These are phyloP conservation scores for Epizoanthus stellaris DNA, from an alignment of 92 coral and sea anemone genomes.

Conservation along the genomic window DNA sequence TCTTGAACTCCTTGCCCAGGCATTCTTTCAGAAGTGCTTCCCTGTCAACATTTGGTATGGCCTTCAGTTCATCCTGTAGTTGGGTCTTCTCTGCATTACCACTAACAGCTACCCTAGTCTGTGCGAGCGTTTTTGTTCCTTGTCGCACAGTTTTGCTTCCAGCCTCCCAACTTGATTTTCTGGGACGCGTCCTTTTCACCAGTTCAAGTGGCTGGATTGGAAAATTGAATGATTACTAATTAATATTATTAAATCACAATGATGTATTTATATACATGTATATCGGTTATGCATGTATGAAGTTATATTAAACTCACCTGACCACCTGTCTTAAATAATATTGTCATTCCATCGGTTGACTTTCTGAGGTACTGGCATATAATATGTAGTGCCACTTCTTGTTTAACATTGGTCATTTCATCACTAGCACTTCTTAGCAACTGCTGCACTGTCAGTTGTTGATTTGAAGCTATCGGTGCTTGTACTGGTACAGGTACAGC, in stretches of 20 bases:
- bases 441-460: slow-evolving; percentile 25
- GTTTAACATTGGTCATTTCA: not conserved
- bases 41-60: slow-evolving; percentile 18
- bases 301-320: slow-evolving; percentile 14
- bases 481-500: slow-evolving; percentile 8
- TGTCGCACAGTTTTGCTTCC: slow-evolving; percentile 31
- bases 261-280: not conserved
- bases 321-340: slow-evolving; percentile 43
- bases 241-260: not conserved
- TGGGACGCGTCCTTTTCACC: slow-evolving; percentile 46
- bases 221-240: slow-evolving; percentile 9
- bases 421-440: slow-evolving; percentile 21
- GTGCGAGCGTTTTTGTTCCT: slow-evolving; percentile 41
- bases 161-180: slow-evolving; percentile 38
- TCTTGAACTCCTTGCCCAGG: slow-evolving; percentile 56
- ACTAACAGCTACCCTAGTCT: slow-evolving; percentile 50
- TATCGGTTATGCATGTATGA: not conserved
- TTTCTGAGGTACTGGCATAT: slow-evolving; percentile 9
- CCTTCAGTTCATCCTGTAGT: slow-evolving; percentile 47
- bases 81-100: slow-evolving; percentile 49
- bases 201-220: slow-evolving; percentile 51
- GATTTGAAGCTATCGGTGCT: not conserved
- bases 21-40: slow-evolving; percentile 51
- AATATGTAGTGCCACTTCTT: slow-evolving; percentile 35
- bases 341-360: slow-evolving; percentile 42